Evolutionary conservation across 2,888 invertebrate genomes (phyloP).

Genomic region (Stramonita haemastoma): DNA sequence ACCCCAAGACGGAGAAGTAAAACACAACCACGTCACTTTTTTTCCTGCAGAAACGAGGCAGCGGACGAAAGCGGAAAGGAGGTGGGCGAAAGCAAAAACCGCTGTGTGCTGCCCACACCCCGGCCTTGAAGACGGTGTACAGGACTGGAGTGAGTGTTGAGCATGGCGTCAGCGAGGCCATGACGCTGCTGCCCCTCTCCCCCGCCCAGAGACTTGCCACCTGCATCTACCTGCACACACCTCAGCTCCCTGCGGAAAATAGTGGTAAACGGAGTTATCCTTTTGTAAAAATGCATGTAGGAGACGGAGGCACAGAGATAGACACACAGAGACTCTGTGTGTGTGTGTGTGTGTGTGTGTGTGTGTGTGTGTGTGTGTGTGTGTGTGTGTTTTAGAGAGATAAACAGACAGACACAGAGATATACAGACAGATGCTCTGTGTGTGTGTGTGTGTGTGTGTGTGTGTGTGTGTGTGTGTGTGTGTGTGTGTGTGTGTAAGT

Average conservation of each 20-base stretch:
- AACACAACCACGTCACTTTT: no score
- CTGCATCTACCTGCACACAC: constrained; percentile 43
- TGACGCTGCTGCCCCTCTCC: constrained; percentile 51
- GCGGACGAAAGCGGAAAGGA: background rate
- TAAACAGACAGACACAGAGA: no score
- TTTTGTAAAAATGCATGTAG: no score
- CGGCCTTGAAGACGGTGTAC: constrained; percentile 49
- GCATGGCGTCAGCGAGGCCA: constrained; percentile 62
- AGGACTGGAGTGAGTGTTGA: constrained; percentile 50
- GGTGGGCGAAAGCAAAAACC: background rate
- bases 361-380: no score
- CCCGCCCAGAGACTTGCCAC: constrained; percentile 54
- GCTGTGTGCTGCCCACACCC: background rate
- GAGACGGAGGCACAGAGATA: background rate
- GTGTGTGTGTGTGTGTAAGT: no score
- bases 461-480: no score
- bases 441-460: no score
- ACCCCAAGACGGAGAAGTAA: no score
- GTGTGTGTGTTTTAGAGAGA: no score
- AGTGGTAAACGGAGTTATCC: background rate
- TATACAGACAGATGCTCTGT: no score
- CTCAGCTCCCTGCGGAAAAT: background rate
- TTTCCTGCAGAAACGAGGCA: background rate
- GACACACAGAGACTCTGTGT: background rate
- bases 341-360: no score